These are phyloP conservation scores for Eulemur albifrons DNA, from an alignment of 2,797 vertebrate genomes.

Conservation along the genomic window DNA sequence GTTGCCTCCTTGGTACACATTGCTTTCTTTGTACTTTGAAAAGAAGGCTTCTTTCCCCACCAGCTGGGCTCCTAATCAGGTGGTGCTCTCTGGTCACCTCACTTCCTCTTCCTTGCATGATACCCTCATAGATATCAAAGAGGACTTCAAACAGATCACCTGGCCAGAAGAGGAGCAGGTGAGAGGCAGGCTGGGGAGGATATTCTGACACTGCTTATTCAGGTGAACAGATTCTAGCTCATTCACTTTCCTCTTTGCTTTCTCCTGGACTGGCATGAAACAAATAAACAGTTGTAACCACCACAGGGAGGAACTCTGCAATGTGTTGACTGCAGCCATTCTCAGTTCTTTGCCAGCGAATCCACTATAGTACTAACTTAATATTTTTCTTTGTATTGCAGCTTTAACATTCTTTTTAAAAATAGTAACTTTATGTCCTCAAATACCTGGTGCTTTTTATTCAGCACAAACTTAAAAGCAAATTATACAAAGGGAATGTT, in stretches of 20 bases:
- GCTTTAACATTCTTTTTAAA: conserved; percentile 6
- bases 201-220: conserved; percentile 67
- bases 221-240: conserved; percentile 66
- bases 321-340: conserved; percentile 59
- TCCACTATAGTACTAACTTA: conserved; percentile 66
- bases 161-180: conserved; percentile 20
- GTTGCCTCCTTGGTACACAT: conserved; percentile 29
- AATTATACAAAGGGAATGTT: conserved; percentile 26
- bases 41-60: conserved; percentile 61
- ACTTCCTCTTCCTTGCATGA: conserved; percentile 27
- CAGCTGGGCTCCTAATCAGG: conserved; percentile 45
- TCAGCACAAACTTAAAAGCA: conserved; percentile 45
- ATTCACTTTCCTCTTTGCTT: conserved; percentile 68
- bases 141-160: conserved; percentile 41
- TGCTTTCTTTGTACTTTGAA: conserved; percentile 72
- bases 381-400: background rate
- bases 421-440: conserved; percentile 34
- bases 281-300: conserved; percentile 73
- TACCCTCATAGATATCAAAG: conserved; percentile 9
- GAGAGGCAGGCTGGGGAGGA: conserved; percentile 52
- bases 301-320: conserved; percentile 66
- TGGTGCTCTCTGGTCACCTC: conserved; percentile 8
- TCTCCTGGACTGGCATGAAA: conserved; percentile 63
- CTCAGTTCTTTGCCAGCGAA: conserved; percentile 61
- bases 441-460: conserved; percentile 58